A percentile compares a stretch with the other conserved stretches of the same genome.
Conservation (phyloP, 2,888 invertebrate genomes). For the Eupithecia dodoneata region DNA sequence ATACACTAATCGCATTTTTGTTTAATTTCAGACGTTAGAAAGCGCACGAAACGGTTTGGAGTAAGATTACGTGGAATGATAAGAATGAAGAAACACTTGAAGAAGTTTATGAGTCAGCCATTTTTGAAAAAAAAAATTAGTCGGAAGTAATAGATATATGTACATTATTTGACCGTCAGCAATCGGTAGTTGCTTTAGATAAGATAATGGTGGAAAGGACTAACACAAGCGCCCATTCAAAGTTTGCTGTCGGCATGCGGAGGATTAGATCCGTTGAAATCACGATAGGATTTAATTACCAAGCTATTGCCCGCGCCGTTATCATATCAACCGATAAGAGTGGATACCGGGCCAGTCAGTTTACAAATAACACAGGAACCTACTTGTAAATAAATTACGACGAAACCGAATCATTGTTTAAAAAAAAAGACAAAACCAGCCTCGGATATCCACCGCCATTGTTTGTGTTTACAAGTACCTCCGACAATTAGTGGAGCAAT, state of each 20-base stretch:
- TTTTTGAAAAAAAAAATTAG: constrained; percentile 4
- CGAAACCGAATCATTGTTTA: constrained; percentile 59
- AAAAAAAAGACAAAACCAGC: constrained; percentile 58
- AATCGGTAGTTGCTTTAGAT: constrained; percentile 35
- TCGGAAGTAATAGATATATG: constrained; percentile 4
- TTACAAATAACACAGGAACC: constrained; percentile 56
- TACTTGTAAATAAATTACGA: constrained; percentile 65
- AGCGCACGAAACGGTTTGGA: constrained; percentile 23
- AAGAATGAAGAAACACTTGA: constrained; percentile 6
- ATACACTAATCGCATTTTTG: not conserved
- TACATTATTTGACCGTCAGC: constrained; percentile 25
- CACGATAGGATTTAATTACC: constrained; percentile 46
- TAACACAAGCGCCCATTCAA: constrained; percentile 37
- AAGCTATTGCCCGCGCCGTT: constrained; percentile 46
- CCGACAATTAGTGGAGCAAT: constrained; percentile 75
- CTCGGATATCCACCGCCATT: constrained; percentile 66
- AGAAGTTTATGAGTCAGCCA: not conserved
- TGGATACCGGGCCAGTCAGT: constrained; percentile 48
- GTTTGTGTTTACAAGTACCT: constrained; percentile 71
- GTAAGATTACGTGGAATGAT: not conserved
- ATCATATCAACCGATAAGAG: constrained; percentile 54
- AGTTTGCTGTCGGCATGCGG: constrained; percentile 34
- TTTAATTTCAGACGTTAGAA: not conserved
- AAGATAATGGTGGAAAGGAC: constrained; percentile 38
- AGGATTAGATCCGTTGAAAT: constrained; percentile 42